Evolutionary conservation across 2,888 invertebrate species (phyloP), one percentile per base, ranked within the genome.

Genomic region (Campoletis raptor): DNA sequence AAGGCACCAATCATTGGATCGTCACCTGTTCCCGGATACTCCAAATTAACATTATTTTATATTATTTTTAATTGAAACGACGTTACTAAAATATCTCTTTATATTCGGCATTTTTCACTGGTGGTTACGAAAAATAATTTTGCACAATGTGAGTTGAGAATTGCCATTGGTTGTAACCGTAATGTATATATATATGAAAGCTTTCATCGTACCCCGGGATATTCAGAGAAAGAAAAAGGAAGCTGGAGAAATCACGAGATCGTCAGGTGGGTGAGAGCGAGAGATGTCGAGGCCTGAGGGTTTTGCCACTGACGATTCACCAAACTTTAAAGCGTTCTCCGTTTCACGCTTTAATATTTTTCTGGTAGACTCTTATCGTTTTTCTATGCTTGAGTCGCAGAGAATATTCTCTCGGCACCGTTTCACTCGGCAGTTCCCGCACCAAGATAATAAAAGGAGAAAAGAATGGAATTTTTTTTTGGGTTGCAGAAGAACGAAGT

Each of bases 261-360:
- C 73, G 72, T 83, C 80, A 80, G 80, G 77, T 52, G 79, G 66
- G 18, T 54, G 45, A 18, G n/a, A 48, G 72, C 42, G 18, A 61
- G 12, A 15, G 74, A 77, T 40, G 48, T n/a, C 42, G 57, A 40
- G 52, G 82, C 83, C 83, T n/a, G 83, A 80, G 76, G 83, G 72
- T 54, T 21, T 57, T 61, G 36, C 80, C 15, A 74, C 72, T 69
- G 66, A 83, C 83, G 86, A 86, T 86, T 61, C 86, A 57, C 72
- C 77, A 67, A 61, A 40, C 80, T 83, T 83, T 72, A 86, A 86
- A 86, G 81, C 86, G 86, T 80, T 86, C 80, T 24, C 83, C 80
- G 80, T 80, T 83, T 86, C 80, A 80, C 77, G 80, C 83, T 86
- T 83, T 86, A 81, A 86, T 86, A 86, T 86, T 86, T 86, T 86